phyloP scores from a whole-genome alignment of 2,113 vertebrate genomes.

The Coptodon rendalli region DNA sequence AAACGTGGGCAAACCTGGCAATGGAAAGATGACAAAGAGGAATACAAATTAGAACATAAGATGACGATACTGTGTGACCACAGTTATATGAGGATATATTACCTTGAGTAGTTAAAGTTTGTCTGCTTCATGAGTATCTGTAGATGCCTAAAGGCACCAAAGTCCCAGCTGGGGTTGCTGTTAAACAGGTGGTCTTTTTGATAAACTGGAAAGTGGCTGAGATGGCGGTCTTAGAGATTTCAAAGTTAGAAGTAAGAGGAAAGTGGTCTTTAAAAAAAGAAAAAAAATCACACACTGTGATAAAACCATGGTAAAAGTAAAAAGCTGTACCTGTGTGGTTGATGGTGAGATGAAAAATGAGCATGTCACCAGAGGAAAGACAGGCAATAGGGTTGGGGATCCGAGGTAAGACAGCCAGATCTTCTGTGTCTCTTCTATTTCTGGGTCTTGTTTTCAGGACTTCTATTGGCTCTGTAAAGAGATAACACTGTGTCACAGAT shows the following conservation, averaged over 20 bases:
- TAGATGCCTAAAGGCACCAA: conserved; percentile 82
- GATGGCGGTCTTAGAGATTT: conserved; percentile 67
- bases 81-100: not conserved
- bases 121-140: conserved; percentile 81
- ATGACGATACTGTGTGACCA: not conserved
- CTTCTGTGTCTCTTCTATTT: conserved; percentile 28
- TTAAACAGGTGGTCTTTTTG: conserved; percentile 89
- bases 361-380: conserved; percentile 74
- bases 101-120: conserved; percentile 82
- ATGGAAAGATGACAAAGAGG: not conserved
- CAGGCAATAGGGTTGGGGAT: conserved; percentile 86
- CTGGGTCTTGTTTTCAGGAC: conserved; percentile 11
- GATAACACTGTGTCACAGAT: not conserved
- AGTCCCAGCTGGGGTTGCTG: conserved; percentile 88
- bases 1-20: conserved; percentile 86
- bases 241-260: not conserved
- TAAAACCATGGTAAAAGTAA: not conserved
- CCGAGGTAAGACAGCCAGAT: conserved; percentile 39
- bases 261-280: not conserved
- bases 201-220: conserved; percentile 88
- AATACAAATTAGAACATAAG: not conserved
- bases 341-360: conserved; percentile 85
- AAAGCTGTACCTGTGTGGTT: conserved; percentile 68
- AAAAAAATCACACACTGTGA: not conserved
- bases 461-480: conserved; percentile 41